Evolutionary conservation across 1,140 invertebrate species (phyloP).

Genomic region (Phocides pigmalion): DNA sequence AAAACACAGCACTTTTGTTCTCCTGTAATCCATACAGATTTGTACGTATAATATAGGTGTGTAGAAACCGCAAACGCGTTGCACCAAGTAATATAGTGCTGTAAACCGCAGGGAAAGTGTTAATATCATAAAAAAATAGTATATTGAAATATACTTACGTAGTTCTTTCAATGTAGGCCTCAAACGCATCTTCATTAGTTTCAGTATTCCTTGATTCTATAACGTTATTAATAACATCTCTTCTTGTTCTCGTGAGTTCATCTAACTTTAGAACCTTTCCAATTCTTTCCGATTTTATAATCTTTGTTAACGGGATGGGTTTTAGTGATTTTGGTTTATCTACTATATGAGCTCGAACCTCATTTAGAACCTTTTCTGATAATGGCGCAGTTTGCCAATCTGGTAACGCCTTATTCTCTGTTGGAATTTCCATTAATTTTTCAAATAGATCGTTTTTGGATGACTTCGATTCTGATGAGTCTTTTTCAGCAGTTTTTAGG

Average conservation of each 20-base stretch:
- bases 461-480: conserved; percentile 23
- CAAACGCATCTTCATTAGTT: conserved; percentile 38
- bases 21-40: no score
- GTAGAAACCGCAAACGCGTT: no score
- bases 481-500: not conserved
- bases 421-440: conserved; percentile 15
- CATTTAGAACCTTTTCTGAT: conserved; percentile 53
- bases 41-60: no score
- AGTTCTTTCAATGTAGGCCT: conserved; percentile 57
- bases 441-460: not conserved
- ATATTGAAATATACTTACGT: conserved; percentile 55
- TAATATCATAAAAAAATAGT: not conserved
- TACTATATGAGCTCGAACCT: conserved; percentile 61
- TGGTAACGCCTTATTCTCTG: conserved; percentile 37
- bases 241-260: conserved; percentile 52
- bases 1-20: no score
- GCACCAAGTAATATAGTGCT: no score
- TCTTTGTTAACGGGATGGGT: conserved; percentile 54
- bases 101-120: no score
- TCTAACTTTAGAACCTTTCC: conserved; percentile 64
- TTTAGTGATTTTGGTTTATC: conserved; percentile 56
- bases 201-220: conserved; percentile 2
- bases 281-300: conserved; percentile 63
- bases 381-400: conserved; percentile 65
- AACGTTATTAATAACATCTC: conserved; percentile 25